Conservation (phyloP, 2,797 vertebrate genomes). For the Myiothlypis coronata region DNA sequence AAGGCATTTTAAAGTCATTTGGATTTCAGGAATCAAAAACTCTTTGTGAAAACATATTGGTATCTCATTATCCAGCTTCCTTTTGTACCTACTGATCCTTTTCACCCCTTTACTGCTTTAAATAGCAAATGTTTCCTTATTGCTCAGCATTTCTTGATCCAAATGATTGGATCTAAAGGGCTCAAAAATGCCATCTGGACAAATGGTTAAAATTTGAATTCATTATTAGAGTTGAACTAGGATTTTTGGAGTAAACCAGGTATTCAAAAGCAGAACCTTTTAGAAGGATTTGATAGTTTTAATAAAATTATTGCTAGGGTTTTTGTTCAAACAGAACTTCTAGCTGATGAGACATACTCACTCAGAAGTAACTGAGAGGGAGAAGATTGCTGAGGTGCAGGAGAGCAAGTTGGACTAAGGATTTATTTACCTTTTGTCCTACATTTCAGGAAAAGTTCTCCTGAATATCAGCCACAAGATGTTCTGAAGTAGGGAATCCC, state of each 20-base stretch:
- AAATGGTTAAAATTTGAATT: neutral
- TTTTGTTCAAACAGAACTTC: neutral
- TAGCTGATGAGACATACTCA: neutral
- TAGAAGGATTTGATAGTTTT: neutral
- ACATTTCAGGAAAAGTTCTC: neutral
- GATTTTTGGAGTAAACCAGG: neutral
- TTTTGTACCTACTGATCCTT: neutral
- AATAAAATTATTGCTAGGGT: neutral
- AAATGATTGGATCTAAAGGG: neutral
- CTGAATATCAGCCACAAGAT: neutral
- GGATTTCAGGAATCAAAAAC: conserved; percentile 2
- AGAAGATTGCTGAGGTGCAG: neutral
- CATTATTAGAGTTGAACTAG: neutral
- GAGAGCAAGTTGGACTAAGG: neutral
- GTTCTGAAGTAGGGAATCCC: neutral
- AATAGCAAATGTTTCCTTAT: neutral
- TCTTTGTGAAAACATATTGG: neutral
- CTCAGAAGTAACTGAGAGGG: neutral
- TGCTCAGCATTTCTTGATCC: neutral
- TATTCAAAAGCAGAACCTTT: neutral
- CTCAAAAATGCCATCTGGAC: neutral
- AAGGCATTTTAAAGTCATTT: neutral
- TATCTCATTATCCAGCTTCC: neutral
- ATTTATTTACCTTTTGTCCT: neutral
- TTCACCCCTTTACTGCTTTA: neutral